Evolutionary conservation across 1,140 invertebrate genomes (phyloP).

Genomic region (Atta cephalotes): DNA sequence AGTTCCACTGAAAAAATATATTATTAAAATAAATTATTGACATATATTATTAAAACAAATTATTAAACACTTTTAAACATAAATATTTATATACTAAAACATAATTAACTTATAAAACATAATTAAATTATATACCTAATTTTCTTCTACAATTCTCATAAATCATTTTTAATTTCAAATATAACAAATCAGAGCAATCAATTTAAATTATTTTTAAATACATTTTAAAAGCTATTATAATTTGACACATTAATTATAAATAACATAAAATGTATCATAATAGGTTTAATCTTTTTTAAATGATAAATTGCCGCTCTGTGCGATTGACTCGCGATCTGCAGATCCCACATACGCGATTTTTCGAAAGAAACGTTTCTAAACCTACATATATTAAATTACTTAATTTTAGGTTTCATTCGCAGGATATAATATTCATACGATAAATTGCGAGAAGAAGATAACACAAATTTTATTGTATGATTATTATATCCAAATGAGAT

Average conservation of each 20-base stretch:
- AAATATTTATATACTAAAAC: background rate
- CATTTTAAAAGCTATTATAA: background rate
- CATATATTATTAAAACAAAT: background rate
- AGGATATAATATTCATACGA: too few relatives aligned
- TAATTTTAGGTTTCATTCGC: too few relatives aligned
- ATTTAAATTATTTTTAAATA: constrained; percentile 4
- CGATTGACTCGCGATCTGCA: too few relatives aligned
- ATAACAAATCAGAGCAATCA: background rate
- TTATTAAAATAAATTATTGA: background rate
- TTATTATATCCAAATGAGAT: too few relatives aligned
- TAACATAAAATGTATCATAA: background rate
- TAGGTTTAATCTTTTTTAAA: background rate
- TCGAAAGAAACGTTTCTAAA: too few relatives aligned
- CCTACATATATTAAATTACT: too few relatives aligned
- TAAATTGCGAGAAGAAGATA: too few relatives aligned
- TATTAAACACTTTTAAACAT: background rate
- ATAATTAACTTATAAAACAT: background rate
- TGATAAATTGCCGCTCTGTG: background rate
- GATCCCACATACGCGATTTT: too few relatives aligned
- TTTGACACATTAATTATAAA: background rate
- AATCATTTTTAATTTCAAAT: background rate
- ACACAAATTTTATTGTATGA: too few relatives aligned
- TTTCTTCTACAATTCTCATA: background rate
- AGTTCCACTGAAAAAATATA: constrained; percentile 88
- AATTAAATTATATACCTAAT: background rate